phyloP scores from a whole-genome alignment of 2,888 invertebrate species.

The Chouioia cunea region DNA sequence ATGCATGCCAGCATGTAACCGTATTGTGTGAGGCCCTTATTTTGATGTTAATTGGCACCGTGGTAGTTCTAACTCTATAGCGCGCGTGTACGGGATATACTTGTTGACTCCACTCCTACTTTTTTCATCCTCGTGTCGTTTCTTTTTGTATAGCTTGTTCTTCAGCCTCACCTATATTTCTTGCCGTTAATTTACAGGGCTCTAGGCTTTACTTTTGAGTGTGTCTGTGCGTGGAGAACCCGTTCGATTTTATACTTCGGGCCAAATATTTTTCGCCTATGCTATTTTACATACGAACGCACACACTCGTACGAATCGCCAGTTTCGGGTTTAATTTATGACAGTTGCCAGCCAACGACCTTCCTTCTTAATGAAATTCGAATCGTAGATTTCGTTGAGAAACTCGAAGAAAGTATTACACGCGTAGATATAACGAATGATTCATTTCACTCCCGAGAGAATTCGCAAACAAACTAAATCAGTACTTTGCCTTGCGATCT shows the following conservation, averaged over 20 bases:
- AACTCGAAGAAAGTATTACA: constrained; percentile 47
- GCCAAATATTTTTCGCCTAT: constrained; percentile 42
- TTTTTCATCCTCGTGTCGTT: not conserved
- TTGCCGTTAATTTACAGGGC: constrained; percentile 40
- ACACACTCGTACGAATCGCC: constrained; percentile 25
- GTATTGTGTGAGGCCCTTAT: no score
- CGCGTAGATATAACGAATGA: constrained; percentile 45
- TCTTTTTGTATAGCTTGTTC: constrained; percentile 10
- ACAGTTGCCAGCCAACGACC: constrained; percentile 40
- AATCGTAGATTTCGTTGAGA: constrained; percentile 45
- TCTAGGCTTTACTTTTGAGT: constrained; percentile 4
- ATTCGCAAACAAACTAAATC: constrained; percentile 22
- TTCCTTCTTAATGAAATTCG: constrained; percentile 44
- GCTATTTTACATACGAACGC: not conserved
- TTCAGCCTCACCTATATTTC: constrained; percentile 38
- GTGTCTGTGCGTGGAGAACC: constrained; percentile 28
- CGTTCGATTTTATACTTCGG: constrained; percentile 45
- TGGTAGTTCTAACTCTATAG: not conserved
- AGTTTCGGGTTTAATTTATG: constrained; percentile 43
- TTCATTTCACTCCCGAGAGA: not conserved
- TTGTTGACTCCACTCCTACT: constrained; percentile 24
- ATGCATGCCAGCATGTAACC: no score
- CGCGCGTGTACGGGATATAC: constrained; percentile 21
- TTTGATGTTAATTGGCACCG: constrained; percentile 7
- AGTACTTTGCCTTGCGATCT: not conserved